A percentile compares a stretch with the other conserved stretches of the same genome.
These are phyloP conservation scores for Amblyornis subalaris DNA, from an alignment of 2,113 vertebrate species.

Conservation along the genomic window DNA sequence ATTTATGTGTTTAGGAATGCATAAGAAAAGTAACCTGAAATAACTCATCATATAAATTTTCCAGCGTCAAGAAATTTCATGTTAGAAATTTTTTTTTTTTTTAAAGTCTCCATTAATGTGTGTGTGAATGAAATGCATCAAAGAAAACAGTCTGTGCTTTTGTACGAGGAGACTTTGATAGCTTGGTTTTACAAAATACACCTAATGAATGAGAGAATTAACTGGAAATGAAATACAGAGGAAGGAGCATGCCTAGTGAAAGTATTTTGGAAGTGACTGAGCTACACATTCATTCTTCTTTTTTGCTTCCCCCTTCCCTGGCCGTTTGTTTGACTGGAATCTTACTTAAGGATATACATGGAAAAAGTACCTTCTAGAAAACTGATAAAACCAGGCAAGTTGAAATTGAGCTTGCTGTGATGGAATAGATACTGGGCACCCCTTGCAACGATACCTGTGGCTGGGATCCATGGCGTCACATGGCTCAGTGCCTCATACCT, in stretches of 20 bases:
- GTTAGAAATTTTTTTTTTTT: not conserved
- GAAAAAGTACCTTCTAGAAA: not conserved
- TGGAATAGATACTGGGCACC: not conserved
- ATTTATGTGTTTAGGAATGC: not conserved
- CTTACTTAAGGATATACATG: not conserved
- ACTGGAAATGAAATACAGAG: not conserved
- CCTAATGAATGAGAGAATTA: not conserved
- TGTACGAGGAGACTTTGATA: not conserved
- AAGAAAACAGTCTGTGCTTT: not conserved
- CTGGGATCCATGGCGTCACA: rapidly evolving
- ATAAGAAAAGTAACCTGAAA: not conserved
- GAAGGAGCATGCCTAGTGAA: not conserved
- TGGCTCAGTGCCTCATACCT: not conserved
- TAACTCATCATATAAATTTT: not conserved
- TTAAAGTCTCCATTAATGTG: rapidly evolving
- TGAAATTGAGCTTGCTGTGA: not conserved
- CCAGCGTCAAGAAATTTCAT: not conserved
- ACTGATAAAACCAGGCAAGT: not conserved
- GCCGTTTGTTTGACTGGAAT: not conserved
- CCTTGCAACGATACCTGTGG: not conserved
- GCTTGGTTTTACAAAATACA: not conserved
- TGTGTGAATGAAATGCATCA: not conserved
- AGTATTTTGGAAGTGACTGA: not conserved
- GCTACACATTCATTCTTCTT: rapidly evolving
- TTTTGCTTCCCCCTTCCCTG: too few relatives aligned